Conservation (phyloP, 2,797 vertebrate genomes). For the Periophthalmus magnuspinnatus region DNA sequence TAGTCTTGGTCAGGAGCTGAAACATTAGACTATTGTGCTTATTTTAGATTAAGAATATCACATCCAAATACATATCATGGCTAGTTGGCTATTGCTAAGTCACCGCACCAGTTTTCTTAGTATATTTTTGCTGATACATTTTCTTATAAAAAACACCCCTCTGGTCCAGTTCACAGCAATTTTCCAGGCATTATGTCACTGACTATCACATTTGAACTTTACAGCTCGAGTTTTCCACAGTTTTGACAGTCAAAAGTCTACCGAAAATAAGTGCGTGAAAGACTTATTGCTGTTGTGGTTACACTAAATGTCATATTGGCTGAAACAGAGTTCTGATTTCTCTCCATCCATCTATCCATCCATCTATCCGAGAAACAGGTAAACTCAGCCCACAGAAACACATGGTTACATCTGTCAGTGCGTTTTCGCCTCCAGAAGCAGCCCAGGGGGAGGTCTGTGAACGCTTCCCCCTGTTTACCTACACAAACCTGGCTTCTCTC, state of each 20-base stretch:
- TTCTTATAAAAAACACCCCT: too few relatives aligned
- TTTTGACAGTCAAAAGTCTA: neutral
- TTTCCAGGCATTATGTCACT: neutral
- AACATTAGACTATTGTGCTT: too few relatives aligned
- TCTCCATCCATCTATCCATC: neutral
- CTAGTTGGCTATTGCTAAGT: too few relatives aligned
- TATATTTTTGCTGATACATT: too few relatives aligned
- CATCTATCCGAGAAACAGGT: neutral
- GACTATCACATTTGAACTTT: neutral
- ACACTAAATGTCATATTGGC: neutral
- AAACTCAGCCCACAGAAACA: neutral
- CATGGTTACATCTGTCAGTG: neutral
- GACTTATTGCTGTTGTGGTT: neutral
- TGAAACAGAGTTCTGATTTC: neutral
- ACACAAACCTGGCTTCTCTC: neutral
- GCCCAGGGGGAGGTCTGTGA: neutral
- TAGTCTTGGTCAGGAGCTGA: too few relatives aligned
- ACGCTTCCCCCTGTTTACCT: slow-evolving; percentile 1
- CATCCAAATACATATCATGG: too few relatives aligned
- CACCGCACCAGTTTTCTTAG: too few relatives aligned
- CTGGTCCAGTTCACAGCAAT: neutral
- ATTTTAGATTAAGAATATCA: too few relatives aligned
- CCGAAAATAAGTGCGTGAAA: neutral
- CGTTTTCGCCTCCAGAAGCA: neutral
- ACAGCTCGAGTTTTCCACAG: neutral